Percentiles rank a stretch among this genome's conserved stretches.
These are phyloP conservation scores for Peromyscus leucopus DNA, from an alignment of 2,113 vertebrate genomes.

Conservation along the genomic window DNA sequence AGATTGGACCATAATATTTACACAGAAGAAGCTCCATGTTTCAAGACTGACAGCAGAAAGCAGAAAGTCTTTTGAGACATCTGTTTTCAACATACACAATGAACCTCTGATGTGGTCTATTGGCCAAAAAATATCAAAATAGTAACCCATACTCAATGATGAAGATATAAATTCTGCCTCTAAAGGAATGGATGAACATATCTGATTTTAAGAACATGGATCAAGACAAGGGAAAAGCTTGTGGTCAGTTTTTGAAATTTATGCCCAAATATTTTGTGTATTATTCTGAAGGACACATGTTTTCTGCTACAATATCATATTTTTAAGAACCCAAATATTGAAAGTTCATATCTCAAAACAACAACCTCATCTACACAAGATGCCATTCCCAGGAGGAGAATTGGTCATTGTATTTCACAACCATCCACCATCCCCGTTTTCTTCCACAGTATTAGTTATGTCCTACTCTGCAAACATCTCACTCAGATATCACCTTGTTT, in stretches of 20 bases:
- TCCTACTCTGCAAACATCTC: constrained; percentile 20
- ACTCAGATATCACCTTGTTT: constrained; percentile 75
- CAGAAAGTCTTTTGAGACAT: not conserved
- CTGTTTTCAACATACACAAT: not conserved
- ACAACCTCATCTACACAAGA: constrained; percentile 63
- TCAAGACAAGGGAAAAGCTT: not conserved
- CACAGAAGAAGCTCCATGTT: not conserved
- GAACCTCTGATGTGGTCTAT: not conserved
- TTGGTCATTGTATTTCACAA: constrained; percentile 72
- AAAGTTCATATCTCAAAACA: constrained; percentile 39
- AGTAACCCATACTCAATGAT: not conserved
- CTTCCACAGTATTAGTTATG: constrained; percentile 82
- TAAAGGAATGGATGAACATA: not conserved
- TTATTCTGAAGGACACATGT: not conserved
- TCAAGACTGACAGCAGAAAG: constrained; percentile 6
- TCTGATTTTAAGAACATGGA: not conserved
- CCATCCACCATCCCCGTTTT: constrained; percentile 43
- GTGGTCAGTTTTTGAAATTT: not conserved
- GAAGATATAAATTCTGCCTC: not conserved
- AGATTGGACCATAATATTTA: not conserved
- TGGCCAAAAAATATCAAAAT: not conserved
- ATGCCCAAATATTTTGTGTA: not conserved
- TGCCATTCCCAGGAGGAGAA: constrained; percentile 58
- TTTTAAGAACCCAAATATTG: not conserved
- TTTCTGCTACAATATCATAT: not conserved